phyloP scores from a whole-genome alignment of 2,797 vertebrate genomes.

The Spinibarbus caldwelli region DNA sequence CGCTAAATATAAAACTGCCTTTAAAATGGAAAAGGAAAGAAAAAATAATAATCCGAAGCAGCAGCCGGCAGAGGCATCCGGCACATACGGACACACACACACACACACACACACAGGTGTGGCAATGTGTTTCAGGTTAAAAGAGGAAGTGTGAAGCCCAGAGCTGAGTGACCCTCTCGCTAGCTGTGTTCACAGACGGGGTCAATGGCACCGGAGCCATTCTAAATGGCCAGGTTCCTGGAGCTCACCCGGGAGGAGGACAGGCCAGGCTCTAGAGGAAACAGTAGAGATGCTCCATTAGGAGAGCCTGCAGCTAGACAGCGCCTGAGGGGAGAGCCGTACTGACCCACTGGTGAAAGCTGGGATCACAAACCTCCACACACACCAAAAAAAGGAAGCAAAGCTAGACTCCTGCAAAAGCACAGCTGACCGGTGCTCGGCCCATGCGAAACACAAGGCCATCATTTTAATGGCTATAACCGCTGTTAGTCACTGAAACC shows the following conservation, averaged over 20 bases:
- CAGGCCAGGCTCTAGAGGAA: constrained; percentile 65
- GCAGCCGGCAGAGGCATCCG: constrained; percentile 16
- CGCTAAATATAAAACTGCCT: not conserved
- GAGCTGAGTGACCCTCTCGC: constrained; percentile 58
- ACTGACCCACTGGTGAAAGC: constrained; percentile 51
- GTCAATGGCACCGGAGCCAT: constrained; percentile 68
- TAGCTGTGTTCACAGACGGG: constrained; percentile 63
- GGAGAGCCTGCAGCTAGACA: constrained; percentile 59
- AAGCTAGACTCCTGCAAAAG: constrained; percentile 25
- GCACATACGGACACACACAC: constrained; percentile 7
- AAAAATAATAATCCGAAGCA: not conserved
- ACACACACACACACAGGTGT: constrained; percentile 40
- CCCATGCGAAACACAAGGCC: not conserved
- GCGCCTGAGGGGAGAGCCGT: constrained; percentile 58
- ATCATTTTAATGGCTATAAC: not conserved
- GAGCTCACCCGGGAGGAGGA: constrained; percentile 75
- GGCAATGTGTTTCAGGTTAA: constrained; percentile 55
- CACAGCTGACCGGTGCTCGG: constrained; percentile 37
- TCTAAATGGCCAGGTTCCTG: constrained; percentile 77
- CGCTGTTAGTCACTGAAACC: not conserved
- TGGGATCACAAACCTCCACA: constrained; percentile 32
- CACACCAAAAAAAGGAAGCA: not conserved
- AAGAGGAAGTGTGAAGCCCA: constrained; percentile 60
- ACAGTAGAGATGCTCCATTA: constrained; percentile 58
- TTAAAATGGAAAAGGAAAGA: not conserved